phyloP scores from a whole-genome alignment of 2,113 vertebrate genomes.

The Neolamprologus falcicula region DNA sequence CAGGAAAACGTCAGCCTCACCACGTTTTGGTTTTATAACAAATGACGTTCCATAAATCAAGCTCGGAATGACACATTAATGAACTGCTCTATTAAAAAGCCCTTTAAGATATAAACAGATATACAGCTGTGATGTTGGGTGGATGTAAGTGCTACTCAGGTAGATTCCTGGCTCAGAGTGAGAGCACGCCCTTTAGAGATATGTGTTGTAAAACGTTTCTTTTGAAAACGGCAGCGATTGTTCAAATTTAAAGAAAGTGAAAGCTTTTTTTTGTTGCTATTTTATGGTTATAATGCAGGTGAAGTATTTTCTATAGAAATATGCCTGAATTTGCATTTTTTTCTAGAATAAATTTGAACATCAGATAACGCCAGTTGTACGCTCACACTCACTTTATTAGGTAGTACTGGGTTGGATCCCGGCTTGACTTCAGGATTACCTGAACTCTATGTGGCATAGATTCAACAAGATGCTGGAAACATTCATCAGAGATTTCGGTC shows the following conservation, averaged over 20 bases:
- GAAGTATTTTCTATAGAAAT: neutral
- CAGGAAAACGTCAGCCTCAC: neutral
- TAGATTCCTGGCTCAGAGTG: neutral
- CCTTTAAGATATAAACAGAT: neutral
- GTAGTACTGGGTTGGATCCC: neutral
- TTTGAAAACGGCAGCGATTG: neutral
- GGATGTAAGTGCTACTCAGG: neutral
- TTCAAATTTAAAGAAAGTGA: neutral
- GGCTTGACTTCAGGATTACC: neutral
- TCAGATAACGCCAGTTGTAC: neutral
- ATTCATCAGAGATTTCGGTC: neutral
- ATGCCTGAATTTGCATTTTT: neutral
- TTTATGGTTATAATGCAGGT: neutral
- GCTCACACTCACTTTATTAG: neutral
- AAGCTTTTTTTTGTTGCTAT: neutral
- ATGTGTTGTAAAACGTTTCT: neutral
- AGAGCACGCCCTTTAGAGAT: neutral
- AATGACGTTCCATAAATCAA: neutral
- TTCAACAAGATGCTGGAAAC: neutral
- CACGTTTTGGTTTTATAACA: neutral
- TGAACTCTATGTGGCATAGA: neutral
- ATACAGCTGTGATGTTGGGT: neutral
- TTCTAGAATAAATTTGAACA: neutral
- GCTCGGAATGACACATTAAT: accelerated
- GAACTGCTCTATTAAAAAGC: neutral